Evolutionary conservation across 2,797 vertebrate species (phyloP), one percentile per base, ranked within the genome.

Genomic region (Sebastes diaconus): DNA sequence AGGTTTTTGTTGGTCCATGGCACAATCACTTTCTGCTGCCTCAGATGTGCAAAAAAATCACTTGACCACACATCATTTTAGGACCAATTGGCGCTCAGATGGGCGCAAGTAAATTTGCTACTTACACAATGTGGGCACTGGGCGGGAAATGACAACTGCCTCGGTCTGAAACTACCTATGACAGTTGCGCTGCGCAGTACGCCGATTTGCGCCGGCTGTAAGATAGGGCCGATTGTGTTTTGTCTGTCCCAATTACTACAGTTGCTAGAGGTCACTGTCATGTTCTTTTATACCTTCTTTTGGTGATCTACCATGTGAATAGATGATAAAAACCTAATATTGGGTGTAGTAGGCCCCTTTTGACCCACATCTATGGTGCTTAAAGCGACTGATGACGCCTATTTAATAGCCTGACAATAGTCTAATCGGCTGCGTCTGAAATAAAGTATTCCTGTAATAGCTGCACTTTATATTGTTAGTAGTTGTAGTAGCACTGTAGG

Each of bases 171-270:
- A 16, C 14, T 46, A 7, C 14, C 42, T 0, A 46, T 1, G 14
- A 46, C 42, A 0, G 3, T 18, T 46, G 42, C 16, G 16, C 42
- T 46, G 14, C 0, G 0, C 13, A 5, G 9, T 34, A 0, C 32
- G 11, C 13, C 5, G 5, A 0, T 46, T 46, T 18, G 42, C 42
- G 42, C 16, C 42, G 6, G 1, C 0, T 50, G 46, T 50, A 50
- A 50, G 2, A 50, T 8, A 18, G 1, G 46, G 46, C 46, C 1
- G 46, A 50, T 50, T 50, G 46, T 50, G 0, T 8, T 50, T 50
- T 50, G 46, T 18, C 3, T 18, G 18, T 50, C 16, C 1, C 0
- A n/a, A 52, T 52, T 20, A 42, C 1, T 42, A 59, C 42, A 20
- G 46, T n/a, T 0, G 4, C 18, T n/a, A 50, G 8, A 50, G 2